phyloP scores from a whole-genome alignment of 2,113 vertebrate species.

The Lophura nycthemera region DNA sequence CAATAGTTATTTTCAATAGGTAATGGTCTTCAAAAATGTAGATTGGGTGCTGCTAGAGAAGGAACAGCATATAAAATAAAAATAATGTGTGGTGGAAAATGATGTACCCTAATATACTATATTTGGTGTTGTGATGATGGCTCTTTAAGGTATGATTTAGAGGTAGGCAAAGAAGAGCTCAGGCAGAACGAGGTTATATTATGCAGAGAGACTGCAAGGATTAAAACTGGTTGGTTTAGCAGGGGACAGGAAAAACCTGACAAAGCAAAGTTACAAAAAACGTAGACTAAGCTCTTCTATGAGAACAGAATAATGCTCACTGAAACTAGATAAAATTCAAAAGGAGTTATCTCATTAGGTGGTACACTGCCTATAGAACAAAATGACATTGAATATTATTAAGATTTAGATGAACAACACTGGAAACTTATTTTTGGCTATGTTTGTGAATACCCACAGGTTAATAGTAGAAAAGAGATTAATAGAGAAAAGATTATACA shows the following conservation, averaged over 20 bases:
- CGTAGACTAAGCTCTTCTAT: neutral
- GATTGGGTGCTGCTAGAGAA: neutral
- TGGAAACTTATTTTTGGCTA: neutral
- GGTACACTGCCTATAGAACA: neutral
- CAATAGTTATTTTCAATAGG: neutral
- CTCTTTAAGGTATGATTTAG: neutral
- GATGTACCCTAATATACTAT: accelerated
- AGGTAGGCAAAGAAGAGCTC: neutral
- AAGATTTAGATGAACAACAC: neutral
- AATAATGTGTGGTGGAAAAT: neutral
- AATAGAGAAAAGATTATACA: neutral
- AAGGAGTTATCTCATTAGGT: neutral
- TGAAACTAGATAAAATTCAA: neutral
- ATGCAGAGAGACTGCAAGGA: neutral
- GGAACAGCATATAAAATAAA: neutral
- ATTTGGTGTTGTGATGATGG: neutral
- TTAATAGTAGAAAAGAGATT: neutral
- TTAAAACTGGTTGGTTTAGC: neutral
- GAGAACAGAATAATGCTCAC: neutral
- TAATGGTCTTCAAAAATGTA: neutral
- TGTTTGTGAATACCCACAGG: neutral
- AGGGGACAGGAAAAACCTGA: neutral
- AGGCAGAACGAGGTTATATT: neutral
- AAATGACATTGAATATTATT: neutral
- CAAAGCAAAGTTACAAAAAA: neutral